Base-by-base conservation (phyloP, 1,140 invertebrate genomes). In the Doryteuthis pealeii region DNA sequence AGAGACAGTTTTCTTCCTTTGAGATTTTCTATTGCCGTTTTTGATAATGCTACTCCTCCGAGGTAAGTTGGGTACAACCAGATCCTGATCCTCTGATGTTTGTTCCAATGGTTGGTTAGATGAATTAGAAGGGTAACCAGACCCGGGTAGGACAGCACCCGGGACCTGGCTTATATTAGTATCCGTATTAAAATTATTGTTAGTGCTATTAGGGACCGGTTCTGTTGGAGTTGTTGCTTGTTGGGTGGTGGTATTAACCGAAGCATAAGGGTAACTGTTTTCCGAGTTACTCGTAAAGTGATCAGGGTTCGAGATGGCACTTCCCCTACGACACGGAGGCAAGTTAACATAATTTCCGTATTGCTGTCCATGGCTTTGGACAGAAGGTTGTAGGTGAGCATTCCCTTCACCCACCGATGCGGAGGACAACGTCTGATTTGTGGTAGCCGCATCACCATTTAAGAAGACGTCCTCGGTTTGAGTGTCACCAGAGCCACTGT, bases 1-100 rank as follows among this genome's bases (percentile, higher is more conserved):
- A 10, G 85, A 87, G 31, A 87, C 86, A 14, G 85, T 86, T 77
- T 87, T 87, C 79, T 87, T 87, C 40, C 84, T 75, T 30, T 71
- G 81, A 32, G 79, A 75, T 76, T 79, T 79, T 75, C 81, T 78
- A 71, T 76, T 78, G 31, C 75, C 66, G 43, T 79, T 77, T 70
- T 78, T 78, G 30, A 80, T 66, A 15, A 80, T 69, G 49, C 79
- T 80, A 71, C 79, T 80, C 31, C 77, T 65, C 22, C 79, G 71
- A n/a, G 77, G 74, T 35, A 80, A 74, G 14, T n/a, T 43, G 14
- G 32, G 68, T 31, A 33, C 30, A 14, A 28, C 12, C 32, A 67
- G 14, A 32, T 67, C 32, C 2, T 32, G 28, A 26, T 67, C 65
- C 8, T 28, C 65, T 31, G n/a, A 22, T 67, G 14, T 12, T 31